Conservation (phyloP, 1,140 invertebrate species). For the Pseudoatta argentina region DNA sequence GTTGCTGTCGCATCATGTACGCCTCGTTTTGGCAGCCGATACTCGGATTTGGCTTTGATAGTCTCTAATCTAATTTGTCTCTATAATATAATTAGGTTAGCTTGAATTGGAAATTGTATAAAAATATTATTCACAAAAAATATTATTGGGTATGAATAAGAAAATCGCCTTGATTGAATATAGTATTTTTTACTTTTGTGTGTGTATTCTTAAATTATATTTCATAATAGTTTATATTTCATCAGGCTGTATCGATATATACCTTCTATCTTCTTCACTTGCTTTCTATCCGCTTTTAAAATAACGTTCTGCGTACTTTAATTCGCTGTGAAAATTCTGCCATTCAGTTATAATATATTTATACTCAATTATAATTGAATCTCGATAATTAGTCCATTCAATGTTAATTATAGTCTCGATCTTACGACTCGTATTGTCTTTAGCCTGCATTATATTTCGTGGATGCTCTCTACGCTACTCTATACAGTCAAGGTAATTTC, state of each 20-base stretch:
- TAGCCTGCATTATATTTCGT: constrained; percentile 21
- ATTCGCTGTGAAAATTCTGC: neutral
- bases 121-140: too few species aligned
- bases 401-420: constrained; percentile 2
- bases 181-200: too few species aligned
- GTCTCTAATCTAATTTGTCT: neutral
- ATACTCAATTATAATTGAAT: neutral
- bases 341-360: constrained; percentile 12
- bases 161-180: too few species aligned
- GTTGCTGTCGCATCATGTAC: neutral
- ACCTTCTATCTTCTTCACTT: neutral
- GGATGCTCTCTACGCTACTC: neutral
- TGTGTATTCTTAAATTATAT: too few species aligned
- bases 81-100: neutral
- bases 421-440: constrained; percentile 37
- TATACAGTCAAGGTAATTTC: constrained; percentile 21
- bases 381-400: neutral
- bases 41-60: neutral
- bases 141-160: too few species aligned
- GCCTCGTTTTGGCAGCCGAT: constrained; percentile 14
- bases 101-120: too few species aligned
- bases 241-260: neutral
- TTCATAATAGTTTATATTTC: neutral
- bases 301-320: neutral
- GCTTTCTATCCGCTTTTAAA: neutral